These are phyloP conservation scores for Heliconius hortense DNA, from an alignment of 2,888 invertebrate species.

Conservation along the genomic window DNA sequence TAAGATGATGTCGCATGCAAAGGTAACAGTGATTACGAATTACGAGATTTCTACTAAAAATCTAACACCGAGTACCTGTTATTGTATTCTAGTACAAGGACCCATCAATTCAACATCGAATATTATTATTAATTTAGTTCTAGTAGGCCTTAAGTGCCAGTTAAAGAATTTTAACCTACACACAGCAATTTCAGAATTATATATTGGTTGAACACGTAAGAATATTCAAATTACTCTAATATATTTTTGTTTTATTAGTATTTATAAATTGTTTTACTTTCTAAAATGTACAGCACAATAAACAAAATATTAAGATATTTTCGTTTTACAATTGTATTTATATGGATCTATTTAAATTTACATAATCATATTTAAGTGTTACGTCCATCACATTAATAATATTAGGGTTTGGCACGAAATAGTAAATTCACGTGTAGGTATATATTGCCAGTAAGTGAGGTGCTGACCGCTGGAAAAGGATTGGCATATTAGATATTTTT, in stretches of 20 bases:
- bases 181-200: conserved; percentile 25
- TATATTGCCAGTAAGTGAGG: background rate
- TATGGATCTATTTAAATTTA: conserved; percentile 5
- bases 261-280: conserved; percentile 9
- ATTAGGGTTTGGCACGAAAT: conserved; percentile 40
- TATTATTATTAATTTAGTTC: conserved; percentile 44
- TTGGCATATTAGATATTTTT: background rate
- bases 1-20: conserved; percentile 56
- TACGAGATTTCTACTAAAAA: conserved; percentile 52
- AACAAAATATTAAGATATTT: conserved; percentile 15
- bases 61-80: conserved; percentile 75
- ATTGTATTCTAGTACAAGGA: conserved; percentile 61
- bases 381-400: conserved; percentile 8
- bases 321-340: conserved; percentile 9
- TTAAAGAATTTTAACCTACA: conserved; percentile 34
- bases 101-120: conserved; percentile 56
- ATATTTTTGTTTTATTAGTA: background rate
- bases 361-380: background rate
- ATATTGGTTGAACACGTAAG: conserved; percentile 24
- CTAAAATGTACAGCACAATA: conserved; percentile 15
- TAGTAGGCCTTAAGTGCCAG: conserved; percentile 64
- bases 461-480: background rate
- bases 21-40: conserved; percentile 55
- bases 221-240: conserved; percentile 21
- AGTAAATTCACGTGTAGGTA: conserved; percentile 16